These are phyloP conservation scores for Penaeus chinensis DNA, from an alignment of 1,140 invertebrate species.

Conservation along the genomic window DNA sequence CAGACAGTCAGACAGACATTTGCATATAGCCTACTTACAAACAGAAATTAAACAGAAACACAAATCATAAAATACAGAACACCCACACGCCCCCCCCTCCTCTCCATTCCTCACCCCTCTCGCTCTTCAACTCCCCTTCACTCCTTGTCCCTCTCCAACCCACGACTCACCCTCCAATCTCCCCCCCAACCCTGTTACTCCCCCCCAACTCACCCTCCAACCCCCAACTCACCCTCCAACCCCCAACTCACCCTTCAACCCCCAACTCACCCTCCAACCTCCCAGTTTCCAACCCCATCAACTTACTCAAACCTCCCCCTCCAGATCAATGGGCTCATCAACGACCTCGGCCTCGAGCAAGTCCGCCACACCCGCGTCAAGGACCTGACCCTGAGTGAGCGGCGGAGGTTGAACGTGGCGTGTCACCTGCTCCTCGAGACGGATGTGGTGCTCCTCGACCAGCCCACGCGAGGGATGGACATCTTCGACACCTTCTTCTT, in stretches of 20 bases:
- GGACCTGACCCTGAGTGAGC: constrained; percentile 86
- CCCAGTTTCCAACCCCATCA: not conserved
- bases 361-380: constrained; percentile 82
- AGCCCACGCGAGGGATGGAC: constrained; percentile 92
- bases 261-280: too few relatives aligned
- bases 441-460: constrained; percentile 77
- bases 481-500: constrained; percentile 96
- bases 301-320: constrained; percentile 64
- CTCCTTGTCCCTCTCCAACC: too few relatives aligned
- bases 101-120: too few relatives aligned
- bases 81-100: too few relatives aligned
- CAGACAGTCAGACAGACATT: constrained; percentile 38
- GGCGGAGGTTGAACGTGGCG: constrained; percentile 85
- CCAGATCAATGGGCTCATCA: constrained; percentile 85
- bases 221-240: too few relatives aligned
- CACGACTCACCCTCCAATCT: too few relatives aligned
- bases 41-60: constrained; percentile 63
- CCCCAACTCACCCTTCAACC: too few relatives aligned
- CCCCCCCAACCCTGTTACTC: too few relatives aligned
- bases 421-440: constrained; percentile 82
- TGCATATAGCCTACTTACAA: not conserved
- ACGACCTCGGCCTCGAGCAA: constrained; percentile 89
- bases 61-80: not conserved
- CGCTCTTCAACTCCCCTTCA: too few relatives aligned
- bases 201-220: too few relatives aligned